A percentile compares a stretch with the other conserved stretches of the same genome.
Evolutionary conservation across 1,140 invertebrate species (phyloP).

Genomic region (Drosophila bocki): DNA sequence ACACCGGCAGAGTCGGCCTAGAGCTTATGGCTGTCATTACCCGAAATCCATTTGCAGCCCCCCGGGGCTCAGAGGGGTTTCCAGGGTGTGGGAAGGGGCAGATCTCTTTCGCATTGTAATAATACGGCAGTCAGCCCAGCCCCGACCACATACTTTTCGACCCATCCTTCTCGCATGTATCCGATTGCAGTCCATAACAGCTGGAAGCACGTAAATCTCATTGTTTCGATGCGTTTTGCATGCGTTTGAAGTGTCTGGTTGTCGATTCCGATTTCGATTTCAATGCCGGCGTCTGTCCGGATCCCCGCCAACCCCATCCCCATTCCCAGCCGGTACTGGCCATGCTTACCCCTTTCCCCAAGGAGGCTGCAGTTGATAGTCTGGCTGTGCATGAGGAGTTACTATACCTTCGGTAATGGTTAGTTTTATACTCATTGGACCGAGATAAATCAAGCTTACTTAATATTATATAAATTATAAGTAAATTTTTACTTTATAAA

Average conservation of each 20-base stretch:
- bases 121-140: slow-evolving; percentile 33
- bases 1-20: slow-evolving; percentile 24
- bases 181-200: slow-evolving; percentile 79
- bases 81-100: neutral
- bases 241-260: slow-evolving; percentile 69
- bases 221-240: slow-evolving; percentile 79
- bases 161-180: slow-evolving; percentile 52
- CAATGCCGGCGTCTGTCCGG: slow-evolving; percentile 50
- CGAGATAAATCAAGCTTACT: neutral
- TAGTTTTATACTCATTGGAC: slow-evolving; percentile 7
- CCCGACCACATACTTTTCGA: slow-evolving; percentile 8
- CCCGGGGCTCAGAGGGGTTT: slow-evolving; percentile 13
- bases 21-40: slow-evolving; percentile 69
- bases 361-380: slow-evolving; percentile 64
- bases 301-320: neutral
- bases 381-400: slow-evolving; percentile 33
- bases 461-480: neutral
- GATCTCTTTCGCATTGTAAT: slow-evolving; percentile 59
- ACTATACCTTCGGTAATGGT: slow-evolving; percentile 11
- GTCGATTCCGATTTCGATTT: slow-evolving; percentile 69
- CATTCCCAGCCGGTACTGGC: neutral
- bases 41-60: slow-evolving; percentile 69
- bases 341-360: neutral
- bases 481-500: neutral
- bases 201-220: slow-evolving; percentile 79